Base-by-base conservation (phyloP, 2,888 invertebrate genomes). In the Leuctra nigra region DNA sequence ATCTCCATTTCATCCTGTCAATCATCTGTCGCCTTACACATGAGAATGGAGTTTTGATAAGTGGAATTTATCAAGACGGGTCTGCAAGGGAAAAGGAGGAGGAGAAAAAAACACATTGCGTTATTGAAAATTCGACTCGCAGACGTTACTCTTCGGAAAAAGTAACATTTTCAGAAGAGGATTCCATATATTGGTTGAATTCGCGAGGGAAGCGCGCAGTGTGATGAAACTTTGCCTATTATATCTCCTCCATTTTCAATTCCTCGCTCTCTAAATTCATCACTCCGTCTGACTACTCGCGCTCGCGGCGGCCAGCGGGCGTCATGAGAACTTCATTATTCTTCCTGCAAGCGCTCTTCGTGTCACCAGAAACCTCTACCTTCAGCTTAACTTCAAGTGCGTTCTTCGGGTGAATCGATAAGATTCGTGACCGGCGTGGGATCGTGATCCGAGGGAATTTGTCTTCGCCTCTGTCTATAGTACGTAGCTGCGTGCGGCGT, bases 181-280 rank as follows among this genome's bases (percentile, higher is more conserved):
- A 57, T 57, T 46, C 53, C 54, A 54, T 54, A n/a, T n/a, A 57
- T 57, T 54, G 57, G 48, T 47, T 57, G 48, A 48, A 54, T 57
- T 54, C 54, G 25, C 29, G n/a, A 38, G 33, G 48, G 44, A 57
- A 54, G 52, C 33, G 39, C 50, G n/a, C 11, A 3, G 18, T 35
- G 50, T 35, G 50, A 50, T 50, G 50, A 33, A 50, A 50, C 50
- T 50, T 50, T 50, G 50, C n/a, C 50, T 50, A 50, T 50, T 50
- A 35, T 50, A 50, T 50, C 41, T 41, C 22, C 33, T 50, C 50
- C 33, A 47, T 44, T 24, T 20, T 38, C 53, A 23, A 38, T 35
- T 52, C 38, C 39, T 55, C 47, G 44, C 55, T 54, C 39, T 29
- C 48, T 58, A 50, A 44, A 47, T 38, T 56, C 50, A 50, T 50